phyloP scores from a whole-genome alignment of 2,113 vertebrate genomes.

The Cryptomyrus ogoouensis region DNA sequence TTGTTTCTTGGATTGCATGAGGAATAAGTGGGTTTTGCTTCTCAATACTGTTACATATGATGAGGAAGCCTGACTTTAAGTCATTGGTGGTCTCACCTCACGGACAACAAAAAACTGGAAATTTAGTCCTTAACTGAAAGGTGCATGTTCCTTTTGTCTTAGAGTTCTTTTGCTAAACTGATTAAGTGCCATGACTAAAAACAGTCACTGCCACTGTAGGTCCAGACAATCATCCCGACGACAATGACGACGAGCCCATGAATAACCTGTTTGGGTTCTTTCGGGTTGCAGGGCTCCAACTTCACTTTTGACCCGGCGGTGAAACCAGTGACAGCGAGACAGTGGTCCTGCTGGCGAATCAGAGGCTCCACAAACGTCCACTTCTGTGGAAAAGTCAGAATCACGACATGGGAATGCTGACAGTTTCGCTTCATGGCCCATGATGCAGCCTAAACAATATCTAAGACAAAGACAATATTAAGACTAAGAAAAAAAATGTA shows the following conservation, averaged over 20 bases:
- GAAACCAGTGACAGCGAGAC: slow-evolving; percentile 79
- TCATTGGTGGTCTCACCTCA: neutral
- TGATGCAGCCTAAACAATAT: neutral
- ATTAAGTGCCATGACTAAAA: neutral
- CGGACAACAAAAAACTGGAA: neutral
- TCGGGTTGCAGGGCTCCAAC: slow-evolving; percentile 79
- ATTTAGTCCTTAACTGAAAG: neutral
- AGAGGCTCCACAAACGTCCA: slow-evolving; percentile 86
- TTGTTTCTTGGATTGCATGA: neutral
- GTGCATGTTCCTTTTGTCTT: neutral
- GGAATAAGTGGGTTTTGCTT: neutral
- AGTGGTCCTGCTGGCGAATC: slow-evolving; percentile 88
- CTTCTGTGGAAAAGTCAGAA: slow-evolving; percentile 59
- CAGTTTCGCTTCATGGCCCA: neutral
- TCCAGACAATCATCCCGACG: neutral
- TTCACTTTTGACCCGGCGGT: slow-evolving; percentile 75
- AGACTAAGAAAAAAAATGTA: neutral
- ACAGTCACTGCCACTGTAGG: too few relatives aligned
- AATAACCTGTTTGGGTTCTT: slow-evolving; percentile 85
- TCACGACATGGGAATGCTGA: slow-evolving; percentile 23
- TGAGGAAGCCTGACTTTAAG: neutral
- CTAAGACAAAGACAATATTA: neutral
- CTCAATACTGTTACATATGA: neutral
- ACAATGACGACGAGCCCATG: neutral
- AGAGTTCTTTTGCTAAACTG: too few relatives aligned